Base-by-base conservation (phyloP, 2,888 invertebrate genomes). In the Deilephila porcellus region DNA sequence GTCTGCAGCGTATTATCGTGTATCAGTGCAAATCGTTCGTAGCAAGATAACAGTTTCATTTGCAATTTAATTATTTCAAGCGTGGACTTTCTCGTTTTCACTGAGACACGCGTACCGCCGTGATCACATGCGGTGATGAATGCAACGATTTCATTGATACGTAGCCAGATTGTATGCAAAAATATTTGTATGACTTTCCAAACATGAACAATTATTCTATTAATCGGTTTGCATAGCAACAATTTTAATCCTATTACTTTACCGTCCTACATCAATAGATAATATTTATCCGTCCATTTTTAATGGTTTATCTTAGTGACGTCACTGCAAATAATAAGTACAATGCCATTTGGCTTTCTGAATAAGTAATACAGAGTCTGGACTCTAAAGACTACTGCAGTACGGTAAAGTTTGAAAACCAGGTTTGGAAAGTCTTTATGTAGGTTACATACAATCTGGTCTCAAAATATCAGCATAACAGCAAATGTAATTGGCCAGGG, bases 21-120 rank as follows among this genome's bases (percentile, higher is more conserved):
- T 60, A 45, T 60, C 71, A 71, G 71, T 59, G 59, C 37, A 71
- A 56, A 37, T 71, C 71, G 71, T 45, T 45, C 60, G 71, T 37
- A 14, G n/a, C 32, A 11, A 71, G 71, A 71, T 71, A 71, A 71
- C 59, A 71, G 60, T 60, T 60, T 60, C 34, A 71, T 71, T 45
- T 71, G 52, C 52, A 67, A 67, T 52, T 52, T 67, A 67, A 64
- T 67, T 25, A 29, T 67, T 52, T 60, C 56, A 71, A 71, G 71
- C 71, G 71, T 45, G 32, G 71, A 71, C 45, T 37, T 60, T 71
- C 60, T 37, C 37, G 45, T 60, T 71, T 60, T 60, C 59, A 71
- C 60, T 60, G 60, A 71, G 59, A 45, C 71, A 60, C 71, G 60
- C 60, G 53, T 29, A 14, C 64, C 25, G 20, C 20, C 45, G 11